Evolutionary conservation across 2,888 invertebrate genomes (phyloP).

Genomic region (Anoplius nigerrimus): DNA sequence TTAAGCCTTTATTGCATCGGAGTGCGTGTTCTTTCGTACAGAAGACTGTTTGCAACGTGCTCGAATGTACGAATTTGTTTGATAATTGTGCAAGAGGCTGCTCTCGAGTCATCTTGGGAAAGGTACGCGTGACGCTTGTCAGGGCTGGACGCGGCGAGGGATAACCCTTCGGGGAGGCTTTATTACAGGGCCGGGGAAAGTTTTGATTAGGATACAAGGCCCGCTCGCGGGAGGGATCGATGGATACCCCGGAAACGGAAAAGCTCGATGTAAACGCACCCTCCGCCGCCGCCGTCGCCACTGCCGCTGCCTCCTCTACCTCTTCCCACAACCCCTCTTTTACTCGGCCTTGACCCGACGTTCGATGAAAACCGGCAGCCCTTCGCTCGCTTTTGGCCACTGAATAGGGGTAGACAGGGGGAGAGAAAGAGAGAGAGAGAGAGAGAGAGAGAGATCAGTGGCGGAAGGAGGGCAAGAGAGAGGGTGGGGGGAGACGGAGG

Average conservation of each 20-base stretch:
- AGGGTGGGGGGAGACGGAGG: conserved; percentile 3
- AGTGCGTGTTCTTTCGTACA: too few species aligned
- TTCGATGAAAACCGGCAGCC: conserved; percentile 43
- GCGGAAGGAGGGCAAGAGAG: background rate
- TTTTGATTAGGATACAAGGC: conserved; percentile 57
- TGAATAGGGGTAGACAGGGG: conserved; percentile 6
- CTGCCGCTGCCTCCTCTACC: conserved; percentile 1
- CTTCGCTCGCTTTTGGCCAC: conserved; percentile 39
- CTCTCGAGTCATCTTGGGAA: too few species aligned
- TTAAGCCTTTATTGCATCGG: too few species aligned
- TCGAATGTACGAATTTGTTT: too few species aligned
- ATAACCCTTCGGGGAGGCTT: conserved; percentile 40
- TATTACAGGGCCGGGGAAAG: conserved; percentile 47
- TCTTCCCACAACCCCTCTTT: conserved; percentile 18
- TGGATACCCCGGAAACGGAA: conserved; percentile 54
- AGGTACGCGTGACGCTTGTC: background rate
- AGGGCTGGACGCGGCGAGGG: background rate
- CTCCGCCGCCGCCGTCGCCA: conserved; percentile 10
- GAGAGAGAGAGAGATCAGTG: conserved; percentile 7
- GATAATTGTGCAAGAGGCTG: too few species aligned
- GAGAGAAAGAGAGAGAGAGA: conserved; percentile 3
- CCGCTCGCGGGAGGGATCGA: conserved; percentile 52
- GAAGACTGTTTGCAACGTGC: too few species aligned
- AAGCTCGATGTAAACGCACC: conserved; percentile 52
- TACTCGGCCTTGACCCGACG: conserved; percentile 39